Conservation (phyloP, 2,888 invertebrate species). For the Watsonalla cultraria region DNA sequence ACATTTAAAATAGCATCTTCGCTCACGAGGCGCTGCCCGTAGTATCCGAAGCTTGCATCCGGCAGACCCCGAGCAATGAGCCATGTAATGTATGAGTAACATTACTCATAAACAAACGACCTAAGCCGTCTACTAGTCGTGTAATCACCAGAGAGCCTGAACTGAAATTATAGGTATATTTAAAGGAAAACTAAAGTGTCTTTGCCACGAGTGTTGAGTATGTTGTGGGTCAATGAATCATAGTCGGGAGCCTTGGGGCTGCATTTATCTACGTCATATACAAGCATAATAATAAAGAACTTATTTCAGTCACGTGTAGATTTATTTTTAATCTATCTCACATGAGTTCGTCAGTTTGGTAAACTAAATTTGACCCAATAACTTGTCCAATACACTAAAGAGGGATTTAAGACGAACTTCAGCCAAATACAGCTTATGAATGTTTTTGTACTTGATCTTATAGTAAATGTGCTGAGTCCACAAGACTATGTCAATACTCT, state of each 20-base stretch:
- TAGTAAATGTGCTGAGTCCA: no score
- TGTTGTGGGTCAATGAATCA: neutral
- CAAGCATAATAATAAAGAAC: no score
- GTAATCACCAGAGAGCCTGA: constrained; percentile 4
- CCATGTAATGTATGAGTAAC: neutral
- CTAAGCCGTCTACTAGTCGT: constrained; percentile 1
- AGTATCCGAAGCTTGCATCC: neutral
- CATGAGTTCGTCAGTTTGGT: no score
- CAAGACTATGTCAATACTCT: neutral
- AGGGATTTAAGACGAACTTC: no score
- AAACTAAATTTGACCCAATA: no score
- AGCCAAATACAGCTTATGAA: no score
- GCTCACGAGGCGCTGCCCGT: neutral
- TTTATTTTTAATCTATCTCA: no score
- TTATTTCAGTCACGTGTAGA: no score
- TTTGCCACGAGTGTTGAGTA: neutral
- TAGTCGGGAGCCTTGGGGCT: neutral
- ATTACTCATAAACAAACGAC: constrained; percentile 1
- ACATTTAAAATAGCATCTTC: neutral
- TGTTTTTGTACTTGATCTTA: no score
- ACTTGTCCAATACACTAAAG: no score
- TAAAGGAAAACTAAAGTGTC: constrained; percentile 11
- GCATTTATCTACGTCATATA: no score
- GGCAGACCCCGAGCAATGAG: neutral
- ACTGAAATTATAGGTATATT: constrained; percentile 13